Percentiles rank a stretch among this genome's conserved stretches.
Evolutionary conservation across 2,888 invertebrate species (phyloP).

Genomic region (Bhutanitis thaidina): DNA sequence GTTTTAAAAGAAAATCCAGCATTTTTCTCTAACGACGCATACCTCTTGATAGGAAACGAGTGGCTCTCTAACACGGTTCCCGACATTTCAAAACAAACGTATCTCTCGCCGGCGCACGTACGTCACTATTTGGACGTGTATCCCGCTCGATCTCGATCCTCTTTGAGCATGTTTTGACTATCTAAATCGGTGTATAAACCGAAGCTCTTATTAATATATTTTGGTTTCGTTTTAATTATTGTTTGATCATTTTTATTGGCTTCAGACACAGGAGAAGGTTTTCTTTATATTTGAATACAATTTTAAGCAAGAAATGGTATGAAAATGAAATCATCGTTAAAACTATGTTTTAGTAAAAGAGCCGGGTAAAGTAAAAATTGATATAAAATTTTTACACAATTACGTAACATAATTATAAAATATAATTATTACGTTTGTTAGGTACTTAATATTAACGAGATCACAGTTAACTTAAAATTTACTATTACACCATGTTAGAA

Average conservation of each 20-base stretch:
- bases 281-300: too few species aligned
- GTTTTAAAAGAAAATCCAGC: slow-evolving; percentile 12
- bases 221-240: slow-evolving; percentile 25
- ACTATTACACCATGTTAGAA: too few species aligned
- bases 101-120: slow-evolving; percentile 37
- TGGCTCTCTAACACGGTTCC: slow-evolving; percentile 50
- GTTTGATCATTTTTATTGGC: slow-evolving; percentile 12
- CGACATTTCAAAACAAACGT: slow-evolving; percentile 74
- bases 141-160: slow-evolving; percentile 48
- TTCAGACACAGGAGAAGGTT: slow-evolving; percentile 5
- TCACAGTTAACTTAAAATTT: too few species aligned
- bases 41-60: slow-evolving; percentile 56
- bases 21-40: slow-evolving; percentile 20
- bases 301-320: too few species aligned
- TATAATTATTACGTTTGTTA: too few species aligned
- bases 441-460: too few species aligned
- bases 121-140: slow-evolving; percentile 53
- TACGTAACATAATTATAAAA: too few species aligned
- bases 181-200: slow-evolving; percentile 55
- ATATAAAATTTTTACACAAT: too few species aligned
- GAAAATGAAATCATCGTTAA: too few species aligned
- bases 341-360: too few species aligned
- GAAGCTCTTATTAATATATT: slow-evolving; percentile 35
- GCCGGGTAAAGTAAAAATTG: too few species aligned
- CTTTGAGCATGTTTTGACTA: slow-evolving; percentile 71